Conservation (phyloP, 92 coral and sea anemone genomes). For the Parazoanthus darwini region DNA sequence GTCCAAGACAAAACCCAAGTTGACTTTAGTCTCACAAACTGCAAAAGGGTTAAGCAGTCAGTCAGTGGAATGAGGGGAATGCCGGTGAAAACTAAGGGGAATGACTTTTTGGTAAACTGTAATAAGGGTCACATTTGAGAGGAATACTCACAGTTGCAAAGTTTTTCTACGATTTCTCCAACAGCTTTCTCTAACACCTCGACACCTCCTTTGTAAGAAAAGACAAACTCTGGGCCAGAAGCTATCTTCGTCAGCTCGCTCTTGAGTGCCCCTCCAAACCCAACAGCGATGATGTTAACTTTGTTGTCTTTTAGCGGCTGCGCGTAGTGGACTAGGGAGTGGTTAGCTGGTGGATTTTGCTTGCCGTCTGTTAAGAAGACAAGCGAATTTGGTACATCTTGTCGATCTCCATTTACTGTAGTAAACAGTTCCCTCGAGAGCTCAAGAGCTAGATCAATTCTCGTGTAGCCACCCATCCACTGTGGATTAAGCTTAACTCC, state of each 20-base stretch:
- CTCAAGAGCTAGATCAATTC: not conserved
- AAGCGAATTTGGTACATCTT: not conserved
- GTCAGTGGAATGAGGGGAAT: too few relatives aligned
- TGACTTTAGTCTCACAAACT: slow-evolving; percentile 14
- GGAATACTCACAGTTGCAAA: slow-evolving; percentile 27
- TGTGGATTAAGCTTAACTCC: not conserved
- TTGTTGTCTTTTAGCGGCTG: not conserved
- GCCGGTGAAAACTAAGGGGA: too few relatives aligned
- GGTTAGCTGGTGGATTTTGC: not conserved
- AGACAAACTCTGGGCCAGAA: not conserved
- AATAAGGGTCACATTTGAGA: not conserved
- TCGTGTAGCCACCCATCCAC: not conserved
- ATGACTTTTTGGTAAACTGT: too few relatives aligned
- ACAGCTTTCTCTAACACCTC: slow-evolving; percentile 6
- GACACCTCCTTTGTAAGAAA: not conserved
- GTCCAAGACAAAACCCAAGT: slow-evolving; percentile 26
- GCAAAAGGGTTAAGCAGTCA: not conserved
- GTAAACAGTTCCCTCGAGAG: not conserved
- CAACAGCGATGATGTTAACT: not conserved
- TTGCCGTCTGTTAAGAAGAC: not conserved
- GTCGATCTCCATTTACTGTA: not conserved
- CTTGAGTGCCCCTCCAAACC: not conserved
- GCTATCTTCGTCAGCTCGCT: slow-evolving; percentile 14
- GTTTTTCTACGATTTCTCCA: not conserved
- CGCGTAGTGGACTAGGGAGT: not conserved